Evolutionary conservation across 2,797 vertebrate species (phyloP).

Genomic region (Ciconia nigra): DNA sequence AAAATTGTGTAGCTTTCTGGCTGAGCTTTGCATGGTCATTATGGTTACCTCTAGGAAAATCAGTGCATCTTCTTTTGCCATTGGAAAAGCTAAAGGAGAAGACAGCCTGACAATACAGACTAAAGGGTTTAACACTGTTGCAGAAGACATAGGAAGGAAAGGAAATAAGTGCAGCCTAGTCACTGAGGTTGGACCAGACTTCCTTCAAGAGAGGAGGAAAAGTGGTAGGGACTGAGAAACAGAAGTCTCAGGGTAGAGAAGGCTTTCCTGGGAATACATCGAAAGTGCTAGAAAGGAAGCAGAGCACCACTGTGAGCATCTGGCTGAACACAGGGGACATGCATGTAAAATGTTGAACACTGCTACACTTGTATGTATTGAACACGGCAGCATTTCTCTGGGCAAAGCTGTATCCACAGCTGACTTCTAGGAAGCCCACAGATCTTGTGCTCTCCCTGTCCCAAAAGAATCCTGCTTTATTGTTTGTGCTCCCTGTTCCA

Average conservation of each 20-base stretch:
- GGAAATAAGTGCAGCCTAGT: neutral
- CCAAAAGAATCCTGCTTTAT: neutral
- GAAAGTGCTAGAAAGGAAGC: neutral
- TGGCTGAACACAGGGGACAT: neutral
- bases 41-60: neutral
- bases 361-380: accelerated
- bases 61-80: neutral
- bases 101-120: neutral
- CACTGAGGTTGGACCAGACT: neutral
- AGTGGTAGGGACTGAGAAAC: neutral
- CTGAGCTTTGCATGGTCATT: neutral
- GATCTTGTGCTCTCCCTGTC: neutral
- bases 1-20: neutral
- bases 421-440: neutral
- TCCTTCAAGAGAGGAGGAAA: neutral
- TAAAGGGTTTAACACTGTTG: neutral
- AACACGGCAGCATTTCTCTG: neutral
- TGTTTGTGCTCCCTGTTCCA: neutral
- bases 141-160: neutral
- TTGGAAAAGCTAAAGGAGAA: neutral
- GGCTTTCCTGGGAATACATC: neutral
- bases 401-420: neutral
- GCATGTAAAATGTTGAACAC: accelerated
- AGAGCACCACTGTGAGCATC: neutral
- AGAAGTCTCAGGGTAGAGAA: neutral